These are phyloP conservation scores for Oreochromis mossambicus DNA, from an alignment of 2,797 vertebrate genomes.

Conservation along the genomic window DNA sequence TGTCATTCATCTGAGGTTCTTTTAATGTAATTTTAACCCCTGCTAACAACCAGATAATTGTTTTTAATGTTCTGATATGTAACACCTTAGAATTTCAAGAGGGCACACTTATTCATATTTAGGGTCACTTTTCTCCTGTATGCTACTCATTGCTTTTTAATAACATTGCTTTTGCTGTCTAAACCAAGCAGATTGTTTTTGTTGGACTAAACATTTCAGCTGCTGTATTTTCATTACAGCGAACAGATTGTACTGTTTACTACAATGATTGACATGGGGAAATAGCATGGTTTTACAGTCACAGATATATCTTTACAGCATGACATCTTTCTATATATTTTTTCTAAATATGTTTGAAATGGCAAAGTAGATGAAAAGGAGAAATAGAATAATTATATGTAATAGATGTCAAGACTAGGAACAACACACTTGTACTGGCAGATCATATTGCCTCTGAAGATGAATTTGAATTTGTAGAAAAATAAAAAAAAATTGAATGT, in stretches of 20 bases:
- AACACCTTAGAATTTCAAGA: neutral
- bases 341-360: neutral
- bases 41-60: neutral
- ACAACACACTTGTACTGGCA: neutral
- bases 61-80: neutral
- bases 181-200: neutral
- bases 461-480: neutral
- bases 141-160: neutral
- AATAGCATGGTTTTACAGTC: neutral
- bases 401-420: neutral
- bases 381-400: neutral
- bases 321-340: neutral
- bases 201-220: neutral
- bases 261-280: neutral
- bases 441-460: neutral
- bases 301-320: neutral
- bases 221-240: neutral
- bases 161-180: neutral
- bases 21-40: neutral
- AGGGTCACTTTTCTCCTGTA: neutral
- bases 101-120: neutral
- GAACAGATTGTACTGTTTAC: neutral
- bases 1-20: neutral
- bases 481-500: accelerated
- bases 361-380: neutral